Evolutionary conservation across 2,113 vertebrate species (phyloP).

Genomic region (Gracilinanus agilis): DNA sequence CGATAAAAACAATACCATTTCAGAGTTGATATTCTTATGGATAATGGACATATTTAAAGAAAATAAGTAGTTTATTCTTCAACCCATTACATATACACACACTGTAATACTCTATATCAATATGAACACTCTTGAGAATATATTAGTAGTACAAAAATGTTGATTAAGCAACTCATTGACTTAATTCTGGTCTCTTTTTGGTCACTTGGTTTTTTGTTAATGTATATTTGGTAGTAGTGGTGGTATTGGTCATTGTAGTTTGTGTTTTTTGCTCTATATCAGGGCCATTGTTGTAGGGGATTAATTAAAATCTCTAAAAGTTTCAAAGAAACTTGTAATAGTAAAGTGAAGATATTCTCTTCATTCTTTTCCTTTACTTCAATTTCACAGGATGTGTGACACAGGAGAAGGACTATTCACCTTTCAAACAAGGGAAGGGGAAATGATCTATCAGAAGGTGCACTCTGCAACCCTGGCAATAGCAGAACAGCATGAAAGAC

Average conservation of each 20-base stretch:
- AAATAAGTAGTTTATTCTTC: background rate
- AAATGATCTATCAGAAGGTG: conserved; percentile 99
- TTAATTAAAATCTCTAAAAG: background rate
- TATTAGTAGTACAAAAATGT: background rate
- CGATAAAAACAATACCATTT: background rate
- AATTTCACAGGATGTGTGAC: conserved; percentile 95
- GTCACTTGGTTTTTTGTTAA: background rate
- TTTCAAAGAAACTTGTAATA: background rate
- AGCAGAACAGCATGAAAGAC: conserved; percentile 97
- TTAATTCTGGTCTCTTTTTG: background rate
- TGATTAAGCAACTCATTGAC: background rate
- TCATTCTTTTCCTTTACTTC: conserved; percentile 63
- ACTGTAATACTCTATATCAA: background rate
- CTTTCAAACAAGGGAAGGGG: conserved; percentile 98
- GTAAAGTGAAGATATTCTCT: background rate
- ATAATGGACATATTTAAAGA: conserved; percentile 8
- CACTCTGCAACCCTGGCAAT: conserved; percentile 98
- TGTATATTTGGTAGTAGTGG: background rate
- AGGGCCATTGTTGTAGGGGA: background rate
- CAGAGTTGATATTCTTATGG: background rate
- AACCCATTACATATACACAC: background rate
- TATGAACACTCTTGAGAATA: background rate
- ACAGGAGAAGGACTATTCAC: conserved; percentile 99
- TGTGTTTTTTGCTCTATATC: background rate
- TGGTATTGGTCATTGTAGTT: background rate